Conservation (phyloP, 92 coral and sea anemone species). For the Porites lobata region DNA sequence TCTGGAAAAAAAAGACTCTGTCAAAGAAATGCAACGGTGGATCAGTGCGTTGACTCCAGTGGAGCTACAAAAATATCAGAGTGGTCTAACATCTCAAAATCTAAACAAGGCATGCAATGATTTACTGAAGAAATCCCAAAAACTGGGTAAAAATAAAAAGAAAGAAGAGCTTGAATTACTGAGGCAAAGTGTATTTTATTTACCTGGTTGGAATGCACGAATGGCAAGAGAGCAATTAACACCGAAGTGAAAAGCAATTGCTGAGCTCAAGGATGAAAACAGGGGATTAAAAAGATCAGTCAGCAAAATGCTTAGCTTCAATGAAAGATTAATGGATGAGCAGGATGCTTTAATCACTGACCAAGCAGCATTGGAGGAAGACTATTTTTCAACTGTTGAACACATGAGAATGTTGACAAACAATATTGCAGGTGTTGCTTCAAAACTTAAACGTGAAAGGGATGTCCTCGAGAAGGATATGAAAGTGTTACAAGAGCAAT, state of each 20-base stretch:
- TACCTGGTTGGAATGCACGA: neutral
- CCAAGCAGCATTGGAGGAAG: constrained; percentile 29
- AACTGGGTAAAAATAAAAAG: too few relatives aligned
- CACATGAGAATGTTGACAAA: constrained; percentile 26
- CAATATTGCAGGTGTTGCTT: constrained; percentile 22
- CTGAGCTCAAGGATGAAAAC: constrained; percentile 4
- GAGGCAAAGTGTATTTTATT: neutral
- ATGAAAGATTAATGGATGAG: constrained; percentile 1
- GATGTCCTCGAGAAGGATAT: constrained; percentile 7
- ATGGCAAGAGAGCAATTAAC: neutral
- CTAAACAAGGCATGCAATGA: constrained; percentile 25
- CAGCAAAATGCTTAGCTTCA: neutral
- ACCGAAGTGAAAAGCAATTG: neutral
- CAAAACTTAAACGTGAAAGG: neutral
- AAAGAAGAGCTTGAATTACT: too few relatives aligned
- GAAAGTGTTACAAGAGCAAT: constrained; percentile 12
- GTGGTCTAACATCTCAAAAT: constrained; percentile 16
- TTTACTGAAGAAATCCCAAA: neutral
- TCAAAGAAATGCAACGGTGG: constrained; percentile 21
- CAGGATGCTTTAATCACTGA: neutral
- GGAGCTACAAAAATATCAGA: constrained; percentile 10
- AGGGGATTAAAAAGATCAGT: neutral
- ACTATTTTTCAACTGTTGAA: constrained; percentile 36
- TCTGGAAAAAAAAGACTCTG: constrained; percentile 15
- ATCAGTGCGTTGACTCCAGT: constrained; percentile 17